Conservation (phyloP, 2,797 vertebrate species). For the Esox lucius region DNA sequence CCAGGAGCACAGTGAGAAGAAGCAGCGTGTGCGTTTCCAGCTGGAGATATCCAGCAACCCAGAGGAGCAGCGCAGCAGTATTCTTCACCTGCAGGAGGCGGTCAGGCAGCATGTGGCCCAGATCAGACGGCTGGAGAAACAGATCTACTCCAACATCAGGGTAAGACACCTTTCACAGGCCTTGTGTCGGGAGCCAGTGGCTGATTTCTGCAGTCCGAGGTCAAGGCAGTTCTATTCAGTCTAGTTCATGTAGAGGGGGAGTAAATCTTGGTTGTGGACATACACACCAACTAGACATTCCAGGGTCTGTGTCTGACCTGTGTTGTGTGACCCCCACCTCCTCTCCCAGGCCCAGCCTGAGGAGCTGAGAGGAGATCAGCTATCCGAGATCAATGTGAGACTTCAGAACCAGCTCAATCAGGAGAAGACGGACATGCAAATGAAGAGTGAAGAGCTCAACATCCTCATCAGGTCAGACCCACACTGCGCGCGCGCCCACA, state of each 20-base stretch:
- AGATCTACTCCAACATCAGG: slow-evolving; percentile 96
- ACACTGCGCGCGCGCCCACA: neutral
- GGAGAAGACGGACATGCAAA: slow-evolving; percentile 92
- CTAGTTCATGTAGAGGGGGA: neutral
- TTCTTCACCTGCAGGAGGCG: slow-evolving; percentile 93
- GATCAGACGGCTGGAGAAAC: slow-evolving; percentile 93
- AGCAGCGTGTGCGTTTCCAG: slow-evolving; percentile 97
- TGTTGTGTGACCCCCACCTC: slow-evolving; percentile 8
- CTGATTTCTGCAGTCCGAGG: neutral
- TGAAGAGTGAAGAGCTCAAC: slow-evolving; percentile 98
- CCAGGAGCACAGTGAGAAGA: slow-evolving; percentile 98
- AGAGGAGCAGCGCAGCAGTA: slow-evolving; percentile 97
- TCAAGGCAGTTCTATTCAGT: neutral
- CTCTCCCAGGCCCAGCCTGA: slow-evolving; percentile 83
- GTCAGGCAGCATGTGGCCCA: slow-evolving; percentile 94
- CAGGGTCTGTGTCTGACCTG: neutral
- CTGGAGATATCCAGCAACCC: slow-evolving; percentile 98
- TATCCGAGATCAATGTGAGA: slow-evolving; percentile 85
- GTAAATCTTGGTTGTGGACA: neutral
- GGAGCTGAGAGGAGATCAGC: slow-evolving; percentile 81
- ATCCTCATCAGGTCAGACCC: slow-evolving; percentile 89
- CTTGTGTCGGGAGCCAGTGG: neutral
- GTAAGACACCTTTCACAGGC: slow-evolving; percentile 60
- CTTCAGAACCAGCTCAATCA: slow-evolving; percentile 95
- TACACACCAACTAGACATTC: too few species aligned